Percentiles rank a stretch among this genome's conserved stretches.
phyloP scores from a whole-genome alignment of 2,888 invertebrate genomes.

The Acrobasis consociella region DNA sequence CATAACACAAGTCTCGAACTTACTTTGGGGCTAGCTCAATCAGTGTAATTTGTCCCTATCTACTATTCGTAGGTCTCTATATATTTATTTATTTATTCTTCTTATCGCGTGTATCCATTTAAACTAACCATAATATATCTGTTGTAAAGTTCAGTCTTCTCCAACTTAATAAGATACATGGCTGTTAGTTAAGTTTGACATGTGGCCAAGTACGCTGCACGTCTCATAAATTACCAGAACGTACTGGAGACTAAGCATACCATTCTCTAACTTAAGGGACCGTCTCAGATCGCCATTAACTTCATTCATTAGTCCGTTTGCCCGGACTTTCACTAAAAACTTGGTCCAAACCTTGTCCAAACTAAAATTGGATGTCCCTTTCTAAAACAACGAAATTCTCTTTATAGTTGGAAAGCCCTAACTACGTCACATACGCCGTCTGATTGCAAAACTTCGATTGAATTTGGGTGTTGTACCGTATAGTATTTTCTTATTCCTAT shows the following conservation, averaged over 20 bases:
- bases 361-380: slow-evolving; percentile 19
- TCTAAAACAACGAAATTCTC: slow-evolving; percentile 14
- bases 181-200: too few species aligned
- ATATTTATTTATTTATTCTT: too few species aligned
- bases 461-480: neutral
- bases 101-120: too few species aligned
- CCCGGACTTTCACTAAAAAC: slow-evolving; percentile 19
- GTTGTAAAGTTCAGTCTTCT: too few species aligned
- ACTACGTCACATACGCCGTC: neutral
- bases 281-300: slow-evolving; percentile 11
- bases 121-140: too few species aligned
- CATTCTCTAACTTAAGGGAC: slow-evolving; percentile 14
- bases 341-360: slow-evolving; percentile 10
- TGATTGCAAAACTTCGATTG: slow-evolving; percentile 15
- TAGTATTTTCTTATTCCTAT: slow-evolving; percentile 2
- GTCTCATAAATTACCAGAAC: slow-evolving; percentile 5
- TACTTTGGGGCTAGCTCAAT: too few species aligned
- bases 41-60: too few species aligned
- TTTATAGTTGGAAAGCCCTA: slow-evolving; percentile 3
- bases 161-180: too few species aligned
- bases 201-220: neutral
- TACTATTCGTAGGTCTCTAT: too few species aligned
- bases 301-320: slow-evolving; percentile 16
- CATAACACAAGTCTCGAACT: too few species aligned
- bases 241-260: neutral